Base-by-base conservation (phyloP, 2,797 vertebrate species). In the Adelosebastes latens region DNA sequence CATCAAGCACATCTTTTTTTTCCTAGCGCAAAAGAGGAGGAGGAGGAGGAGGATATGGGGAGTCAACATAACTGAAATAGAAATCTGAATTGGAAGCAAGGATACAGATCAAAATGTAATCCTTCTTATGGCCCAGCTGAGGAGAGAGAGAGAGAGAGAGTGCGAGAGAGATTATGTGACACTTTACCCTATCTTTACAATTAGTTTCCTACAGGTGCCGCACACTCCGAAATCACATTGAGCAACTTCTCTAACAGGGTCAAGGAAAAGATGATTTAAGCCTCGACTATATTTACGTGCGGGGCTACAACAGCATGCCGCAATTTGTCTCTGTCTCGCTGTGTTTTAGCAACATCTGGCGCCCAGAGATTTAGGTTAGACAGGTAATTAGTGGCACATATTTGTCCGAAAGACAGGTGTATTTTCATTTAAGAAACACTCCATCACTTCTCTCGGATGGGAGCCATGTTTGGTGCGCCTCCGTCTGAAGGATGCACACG, bases 381-480 rank as follows among this genome's bases (percentile, higher is more conserved):
- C 95, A 95, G 94, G 95, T 96, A 96, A 96, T 96, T 96, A 96
- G 95, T 94, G 94, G 92, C 94, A 94, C 91, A 92, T 95, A 96
- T 96, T 96, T 96, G 95, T 96, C 95, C 95, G 94, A 94, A 96
- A 96, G 95, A 96, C 96, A 96, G 95, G 95, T 96, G 95, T 95
- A 95, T 94, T 95, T 96, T 96, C 94, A 96, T 96, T 96, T 95
- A 94, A 96, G 92, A 96, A 95, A 92, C 94, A 95, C 94, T 96
- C 95, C 93, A 96, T 96, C 95, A 95, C 92, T 78, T 79, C 87
- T 36, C 53, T 42, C 73, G 70, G 90, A 93, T 87, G 93, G 85
- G 87, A 91, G 93, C 86, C 87, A 46, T 83, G 86, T 90, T 87
- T 87, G 87, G 83, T 88, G 52, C 79, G 52, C 79, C 80, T 56